These are phyloP conservation scores for Apamea epomidion DNA, from an alignment of 2,888 invertebrate species.

Conservation along the genomic window DNA sequence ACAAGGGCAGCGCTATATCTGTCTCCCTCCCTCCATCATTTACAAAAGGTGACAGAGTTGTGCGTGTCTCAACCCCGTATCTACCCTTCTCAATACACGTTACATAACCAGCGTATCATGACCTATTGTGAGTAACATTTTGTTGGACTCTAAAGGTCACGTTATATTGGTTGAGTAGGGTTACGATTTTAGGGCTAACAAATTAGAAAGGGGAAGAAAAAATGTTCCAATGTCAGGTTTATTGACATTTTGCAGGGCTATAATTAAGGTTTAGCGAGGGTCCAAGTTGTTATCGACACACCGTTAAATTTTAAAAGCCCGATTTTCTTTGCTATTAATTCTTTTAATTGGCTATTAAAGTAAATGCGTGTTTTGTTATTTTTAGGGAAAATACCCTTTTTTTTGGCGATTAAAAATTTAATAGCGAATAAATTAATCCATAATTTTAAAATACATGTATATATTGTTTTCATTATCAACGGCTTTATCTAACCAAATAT, in stretches of 20 bases:
- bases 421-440: not conserved
- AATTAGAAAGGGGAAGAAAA: slow-evolving; percentile 87
- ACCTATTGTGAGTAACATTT: slow-evolving; percentile 55
- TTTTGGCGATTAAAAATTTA: slow-evolving; percentile 16
- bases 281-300: slow-evolving; percentile 80
- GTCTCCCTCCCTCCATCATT: slow-evolving; percentile 74
- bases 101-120: slow-evolving; percentile 74
- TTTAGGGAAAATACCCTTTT: slow-evolving; percentile 21
- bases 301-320: slow-evolving; percentile 83
- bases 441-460: not conserved
- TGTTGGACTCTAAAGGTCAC: slow-evolving; percentile 50
- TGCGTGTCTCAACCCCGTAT: slow-evolving; percentile 81
- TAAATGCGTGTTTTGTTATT: slow-evolving; percentile 57
- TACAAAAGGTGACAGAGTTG: slow-evolving; percentile 78
- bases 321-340: slow-evolving; percentile 82
- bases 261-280: slow-evolving; percentile 87
- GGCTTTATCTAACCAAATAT: not conserved
- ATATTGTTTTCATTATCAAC: not conserved
- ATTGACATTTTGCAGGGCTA: slow-evolving; percentile 88
- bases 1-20: slow-evolving; percentile 72
- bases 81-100: slow-evolving; percentile 86
- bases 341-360: slow-evolving; percentile 73
- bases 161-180: slow-evolving; percentile 74
- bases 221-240: slow-evolving; percentile 86
- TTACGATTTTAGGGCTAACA: slow-evolving; percentile 88